Evolutionary conservation across 2,797 vertebrate species (phyloP), one percentile per base, ranked within the genome.

Genomic region (Sebastes hubbsi): DNA sequence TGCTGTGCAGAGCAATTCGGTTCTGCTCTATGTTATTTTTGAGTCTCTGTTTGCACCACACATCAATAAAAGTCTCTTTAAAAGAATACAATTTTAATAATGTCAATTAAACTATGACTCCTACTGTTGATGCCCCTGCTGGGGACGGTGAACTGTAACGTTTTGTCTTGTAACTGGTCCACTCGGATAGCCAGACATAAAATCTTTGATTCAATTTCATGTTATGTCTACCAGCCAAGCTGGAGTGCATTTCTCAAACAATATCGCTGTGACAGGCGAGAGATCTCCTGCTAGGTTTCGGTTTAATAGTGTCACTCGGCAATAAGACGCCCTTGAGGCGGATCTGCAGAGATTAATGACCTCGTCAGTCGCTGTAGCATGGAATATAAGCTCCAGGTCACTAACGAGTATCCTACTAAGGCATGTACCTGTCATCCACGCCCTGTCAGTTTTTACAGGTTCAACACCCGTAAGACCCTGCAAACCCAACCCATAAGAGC

Each of bases 361-460:
- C 77, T 82, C 8, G 20, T 83, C 61, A 80, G 61, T 9, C 0
- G 1, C 38, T 68, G 54, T 8, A 60, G 34, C 36, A 36, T 69
- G 6, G 4, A 18, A 13, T 74, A 52, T 64, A 32, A 65, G 49
- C 54, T 78, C 46, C 61, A 34, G 76, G 82, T 90, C 75, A 80
- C 34, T 71, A 25, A 78, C n/a, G 10, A 88, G 38, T 42, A 76
- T 74, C 77, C 74, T 56, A 29, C 27, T 58, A 59, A 10, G 72
- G 29, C 42, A 14, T 76, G 63, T 74, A 75, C 34, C 64, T 85
- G 80, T 84, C 85, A 88, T 49, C 36, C 24, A n/a, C 36, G 55
- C 63, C 18, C 2, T 70, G 66, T 72, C 69, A 52, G 2, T 36
- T 78, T 78, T 56, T 9, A 32, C 30, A 71, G 34, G 84, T 72